A percentile compares a stretch with the other conserved stretches of the same genome.
Evolutionary conservation across 1,140 invertebrate genomes (phyloP).

Genomic region (Nasonia longicornis): DNA sequence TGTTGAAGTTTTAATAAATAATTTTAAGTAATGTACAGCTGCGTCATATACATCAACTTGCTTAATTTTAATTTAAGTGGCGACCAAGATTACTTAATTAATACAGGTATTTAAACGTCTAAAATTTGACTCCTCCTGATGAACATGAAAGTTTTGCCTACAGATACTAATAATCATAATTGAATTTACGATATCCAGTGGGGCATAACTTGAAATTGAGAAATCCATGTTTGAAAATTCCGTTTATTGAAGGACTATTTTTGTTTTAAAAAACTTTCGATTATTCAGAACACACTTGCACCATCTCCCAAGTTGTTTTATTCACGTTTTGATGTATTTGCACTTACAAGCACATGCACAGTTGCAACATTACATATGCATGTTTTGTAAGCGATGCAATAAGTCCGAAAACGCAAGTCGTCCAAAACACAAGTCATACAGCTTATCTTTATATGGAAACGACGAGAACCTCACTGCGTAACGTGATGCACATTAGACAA

Average conservation of each 20-base stretch:
- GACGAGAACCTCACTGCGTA: no score
- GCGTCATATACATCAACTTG: no score
- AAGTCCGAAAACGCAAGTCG: no score
- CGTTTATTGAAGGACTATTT: not conserved
- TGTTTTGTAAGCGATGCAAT: no score
- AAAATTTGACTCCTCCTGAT: not conserved
- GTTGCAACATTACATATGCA: no score
- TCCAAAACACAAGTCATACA: no score
- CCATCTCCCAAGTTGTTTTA: no score
- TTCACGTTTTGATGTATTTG: no score
- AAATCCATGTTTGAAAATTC: not conserved
- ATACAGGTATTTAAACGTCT: not conserved
- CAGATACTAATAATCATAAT: not conserved
- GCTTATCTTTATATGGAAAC: no score
- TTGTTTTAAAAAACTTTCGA: not conserved
- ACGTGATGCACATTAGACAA: no score
- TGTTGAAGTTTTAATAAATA: slow-evolving; percentile 4
- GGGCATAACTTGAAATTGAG: not conserved
- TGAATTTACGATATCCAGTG: not conserved
- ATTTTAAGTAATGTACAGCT: slow-evolving; percentile 14
- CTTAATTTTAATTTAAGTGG: no score
- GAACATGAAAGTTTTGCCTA: slow-evolving; percentile 5
- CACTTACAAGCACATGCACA: no score
- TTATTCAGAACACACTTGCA: not conserved
- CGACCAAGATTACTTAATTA: not conserved